Evolutionary conservation across 2,113 vertebrate genomes (phyloP), one percentile per base, ranked within the genome.

Genomic region (Telmatochromis sp.): DNA sequence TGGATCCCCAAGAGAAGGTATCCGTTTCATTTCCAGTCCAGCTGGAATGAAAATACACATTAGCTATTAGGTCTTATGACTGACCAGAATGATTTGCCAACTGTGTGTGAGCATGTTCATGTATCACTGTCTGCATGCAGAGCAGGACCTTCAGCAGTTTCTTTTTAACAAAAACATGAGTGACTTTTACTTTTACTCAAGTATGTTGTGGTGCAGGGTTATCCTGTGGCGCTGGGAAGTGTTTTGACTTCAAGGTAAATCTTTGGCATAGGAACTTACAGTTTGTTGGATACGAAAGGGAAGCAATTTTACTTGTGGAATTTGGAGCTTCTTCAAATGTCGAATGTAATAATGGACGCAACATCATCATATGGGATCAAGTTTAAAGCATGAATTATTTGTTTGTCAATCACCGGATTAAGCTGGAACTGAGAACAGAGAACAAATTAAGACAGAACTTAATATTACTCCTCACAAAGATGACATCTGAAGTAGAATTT

Each of bases 1-100:
- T 14, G 33, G 83, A 80, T 88, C 83, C 90, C 91, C 88, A n/a
- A 19, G 89, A 90, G 94, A 84, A 2, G 60, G 90, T 91, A 89
- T 95, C 93, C 26, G 89, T 95, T 94, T 92, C 94, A 68, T 37
- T 68, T 86, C 81, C 28, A 17, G 83, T 55, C 82, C 53, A 80
- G 91, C 90, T 93, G 90, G 85, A 92, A 94, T 93, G 92, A 94
- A 94, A 94, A 92, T 92, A 86, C 84, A 93, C 87, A 80, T 93
- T 86, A 85, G 91, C 84, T 79, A 83, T 88, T 83, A 85, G 84
- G 78, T 83, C 89, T 86, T 84, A 88, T 90, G 89, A 85, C 87
- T 49, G 80, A 86, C 90, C 70, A 26, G 84, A 93, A 91, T 91
- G 91, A 87, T 90, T 91, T 54, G n/a, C 87, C 87, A 88, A 92